Evolutionary conservation across 92 coral and sea anemone species (phyloP).

Genomic region (Epizoanthus stellaris): DNA sequence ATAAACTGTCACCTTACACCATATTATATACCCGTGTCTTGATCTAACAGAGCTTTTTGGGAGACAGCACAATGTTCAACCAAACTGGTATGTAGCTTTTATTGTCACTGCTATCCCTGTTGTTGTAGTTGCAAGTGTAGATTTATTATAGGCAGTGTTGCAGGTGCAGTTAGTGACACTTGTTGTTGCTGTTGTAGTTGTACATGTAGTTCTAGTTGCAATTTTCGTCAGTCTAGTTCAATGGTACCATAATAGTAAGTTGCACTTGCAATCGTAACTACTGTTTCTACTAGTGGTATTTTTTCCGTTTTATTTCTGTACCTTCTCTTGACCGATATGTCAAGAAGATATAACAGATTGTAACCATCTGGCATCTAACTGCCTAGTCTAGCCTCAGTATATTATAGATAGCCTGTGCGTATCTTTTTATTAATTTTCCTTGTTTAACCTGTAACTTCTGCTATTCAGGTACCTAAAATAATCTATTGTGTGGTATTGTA

Average conservation of each 20-base stretch:
- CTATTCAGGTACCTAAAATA: no score
- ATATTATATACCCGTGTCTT: background rate
- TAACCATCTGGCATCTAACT: no score
- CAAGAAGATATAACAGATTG: no score
- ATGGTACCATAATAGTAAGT: background rate
- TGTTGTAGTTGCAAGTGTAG: background rate
- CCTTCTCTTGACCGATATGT: background rate
- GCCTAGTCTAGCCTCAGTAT: no score
- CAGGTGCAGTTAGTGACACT: background rate
- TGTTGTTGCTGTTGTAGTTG: background rate
- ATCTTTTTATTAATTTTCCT: no score
- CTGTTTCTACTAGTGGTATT: background rate
- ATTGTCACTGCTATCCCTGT: background rate
- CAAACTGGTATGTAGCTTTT: conserved; percentile 82
- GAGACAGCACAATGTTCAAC: conserved; percentile 95
- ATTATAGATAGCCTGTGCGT: no score
- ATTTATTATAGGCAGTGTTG: background rate
- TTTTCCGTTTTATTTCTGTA: background rate
- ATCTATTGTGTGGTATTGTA: no score
- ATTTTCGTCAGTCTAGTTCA: background rate
- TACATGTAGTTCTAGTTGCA: background rate
- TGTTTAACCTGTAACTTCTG: no score
- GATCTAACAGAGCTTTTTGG: conserved; percentile 86
- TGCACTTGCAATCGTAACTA: no score
- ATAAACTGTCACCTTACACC: background rate